Percentiles rank a stretch among this genome's conserved stretches.
Conservation (phyloP, 2,113 vertebrate species). For the Opisthocomus hoazin region DNA sequence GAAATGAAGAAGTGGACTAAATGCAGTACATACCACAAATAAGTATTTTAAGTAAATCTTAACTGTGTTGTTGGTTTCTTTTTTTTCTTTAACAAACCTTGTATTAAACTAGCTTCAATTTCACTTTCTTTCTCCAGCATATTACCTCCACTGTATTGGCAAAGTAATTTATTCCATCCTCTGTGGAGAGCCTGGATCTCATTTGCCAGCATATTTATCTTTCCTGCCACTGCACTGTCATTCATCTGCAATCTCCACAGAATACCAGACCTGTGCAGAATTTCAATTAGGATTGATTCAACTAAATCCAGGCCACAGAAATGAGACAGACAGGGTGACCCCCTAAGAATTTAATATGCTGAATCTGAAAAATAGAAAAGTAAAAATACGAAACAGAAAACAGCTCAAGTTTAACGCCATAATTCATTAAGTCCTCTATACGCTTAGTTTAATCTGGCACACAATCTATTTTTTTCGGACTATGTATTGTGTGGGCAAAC, state of each 20-base stretch:
- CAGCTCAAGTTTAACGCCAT: slow-evolving; percentile 9
- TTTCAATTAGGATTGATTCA: slow-evolving; percentile 85
- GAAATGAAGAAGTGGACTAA: slow-evolving; percentile 34
- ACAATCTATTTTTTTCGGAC: not conserved
- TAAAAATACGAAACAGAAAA: not conserved
- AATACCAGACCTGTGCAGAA: slow-evolving; percentile 77
- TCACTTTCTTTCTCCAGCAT: slow-evolving; percentile 73
- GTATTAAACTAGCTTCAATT: slow-evolving; percentile 73
- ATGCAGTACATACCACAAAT: slow-evolving; percentile 17
- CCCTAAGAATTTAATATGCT: slow-evolving; percentile 71
- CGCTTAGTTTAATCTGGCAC: slow-evolving; percentile 26
- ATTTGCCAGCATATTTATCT: slow-evolving; percentile 85
- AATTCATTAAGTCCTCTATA: slow-evolving; percentile 48
- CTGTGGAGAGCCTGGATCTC: slow-evolving; percentile 77
- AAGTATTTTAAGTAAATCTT: slow-evolving; percentile 63
- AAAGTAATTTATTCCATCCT: slow-evolving; percentile 84
- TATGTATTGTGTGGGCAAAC: slow-evolving; percentile 35
- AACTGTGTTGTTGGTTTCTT: slow-evolving; percentile 17
- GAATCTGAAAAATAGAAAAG: slow-evolving; percentile 15
- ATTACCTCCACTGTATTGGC: slow-evolving; percentile 74
- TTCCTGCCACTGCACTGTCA: slow-evolving; percentile 79
- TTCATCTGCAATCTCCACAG: slow-evolving; percentile 79
- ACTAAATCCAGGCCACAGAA: slow-evolving; percentile 78
- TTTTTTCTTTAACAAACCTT: slow-evolving; percentile 67
- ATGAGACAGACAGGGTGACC: slow-evolving; percentile 72